Conservation (phyloP, 2,797 vertebrate species). For the Sarcophilus harrisii region DNA sequence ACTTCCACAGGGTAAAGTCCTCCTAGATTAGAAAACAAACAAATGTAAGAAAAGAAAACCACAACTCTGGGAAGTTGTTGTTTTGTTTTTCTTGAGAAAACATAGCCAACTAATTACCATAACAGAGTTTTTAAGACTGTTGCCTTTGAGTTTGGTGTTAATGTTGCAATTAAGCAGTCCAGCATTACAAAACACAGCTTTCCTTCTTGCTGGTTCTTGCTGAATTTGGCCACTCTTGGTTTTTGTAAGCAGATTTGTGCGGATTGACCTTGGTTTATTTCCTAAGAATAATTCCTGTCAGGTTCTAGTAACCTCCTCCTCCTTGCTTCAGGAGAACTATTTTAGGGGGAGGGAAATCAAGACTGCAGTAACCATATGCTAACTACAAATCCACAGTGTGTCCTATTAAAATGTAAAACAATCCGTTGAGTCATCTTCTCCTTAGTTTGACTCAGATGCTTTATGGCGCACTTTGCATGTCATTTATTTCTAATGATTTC, state of each 20-base stretch:
- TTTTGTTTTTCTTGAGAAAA: background rate
- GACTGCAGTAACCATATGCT: conserved; percentile 75
- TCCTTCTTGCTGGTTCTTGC: conserved; percentile 47
- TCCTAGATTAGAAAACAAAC: conserved; percentile 22
- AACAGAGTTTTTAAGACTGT: conserved; percentile 8
- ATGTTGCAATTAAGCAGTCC: conserved; percentile 51
- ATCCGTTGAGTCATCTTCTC: conserved; percentile 86
- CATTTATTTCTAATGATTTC: conserved; percentile 81
- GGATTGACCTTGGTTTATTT: conserved; percentile 82
- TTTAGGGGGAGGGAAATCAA: conserved; percentile 77
- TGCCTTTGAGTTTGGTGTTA: conserved; percentile 44
- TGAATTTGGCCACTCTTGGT: conserved; percentile 77
- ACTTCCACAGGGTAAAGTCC: background rate
- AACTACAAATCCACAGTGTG: conserved; percentile 77
- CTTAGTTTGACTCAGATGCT: conserved; percentile 81
- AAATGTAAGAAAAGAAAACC: background rate
- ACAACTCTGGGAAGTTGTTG: background rate
- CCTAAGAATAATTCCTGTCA: conserved; percentile 81
- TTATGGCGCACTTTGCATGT: conserved; percentile 77
- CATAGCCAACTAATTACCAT: background rate
- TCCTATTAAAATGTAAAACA: conserved; percentile 84
- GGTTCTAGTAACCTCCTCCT: conserved; percentile 83
- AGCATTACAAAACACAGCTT: conserved; percentile 15
- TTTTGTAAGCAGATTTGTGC: conserved; percentile 77
- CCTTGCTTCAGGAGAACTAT: conserved; percentile 78